Evolutionary conservation across 2,113 vertebrate genomes (phyloP), one percentile per base, ranked within the genome.

Genomic region (Polypterus senegalus): DNA sequence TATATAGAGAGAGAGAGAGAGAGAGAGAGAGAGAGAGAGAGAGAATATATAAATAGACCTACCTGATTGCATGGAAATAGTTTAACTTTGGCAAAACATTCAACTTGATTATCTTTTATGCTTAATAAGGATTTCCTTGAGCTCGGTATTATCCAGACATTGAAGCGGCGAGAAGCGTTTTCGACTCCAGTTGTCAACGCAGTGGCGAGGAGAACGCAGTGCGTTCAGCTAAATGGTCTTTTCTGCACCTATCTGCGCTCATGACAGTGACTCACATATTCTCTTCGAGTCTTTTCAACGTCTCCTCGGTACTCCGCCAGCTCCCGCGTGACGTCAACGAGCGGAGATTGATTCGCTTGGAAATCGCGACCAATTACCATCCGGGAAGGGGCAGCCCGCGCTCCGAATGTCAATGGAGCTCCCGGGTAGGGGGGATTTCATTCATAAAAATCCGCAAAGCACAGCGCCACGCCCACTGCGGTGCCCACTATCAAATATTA

Each of bases 371-470:
- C 49, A 51, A 51, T 51, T 51, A 9, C 49, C 6, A 51, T 46
- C 49, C 61, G 52, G 48, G 45, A 59, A 63, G 54, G 62, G 9
- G 7, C 46, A 44, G 60, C 44, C 27, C 27, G 56, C 6, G 57
- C 27, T 9, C 56, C 56, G 5, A 7, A 11, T 43, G 56, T 57
- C 56, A 57, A 57, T 57, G 56, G 46, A 52, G 46, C 49, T 51
- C 6, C 56, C 66, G 57, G 66, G 7, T 46, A 63, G 77, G 73
- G 74, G 81, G 86, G 77, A 81, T 86, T 88, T 83, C 86, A 88
- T 88, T 86, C 84, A 88, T 79, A 88, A 88, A 87, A 88, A 52
- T 85, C 86, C 81, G 86, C 86, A 86, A 57, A 57, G 74, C 77
- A 67, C n/a, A 5, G 66, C 5, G 77, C 78, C 76, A 80, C 82